phyloP scores from a whole-genome alignment of 2,113 vertebrate species.

The Periophthalmus modestus region DNA sequence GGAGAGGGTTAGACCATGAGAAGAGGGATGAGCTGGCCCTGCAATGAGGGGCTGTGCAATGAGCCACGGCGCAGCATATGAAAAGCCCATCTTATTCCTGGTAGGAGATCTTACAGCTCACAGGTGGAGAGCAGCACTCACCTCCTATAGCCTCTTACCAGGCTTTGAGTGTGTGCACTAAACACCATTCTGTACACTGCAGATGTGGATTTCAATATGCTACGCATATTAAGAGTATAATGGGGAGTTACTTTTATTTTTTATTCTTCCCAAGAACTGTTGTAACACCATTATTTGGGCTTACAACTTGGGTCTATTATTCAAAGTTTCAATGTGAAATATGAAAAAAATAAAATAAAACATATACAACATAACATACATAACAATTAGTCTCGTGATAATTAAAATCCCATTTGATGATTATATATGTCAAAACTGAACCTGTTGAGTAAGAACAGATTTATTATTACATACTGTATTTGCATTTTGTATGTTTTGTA shows the following conservation, averaged over 20 bases:
- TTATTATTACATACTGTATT: neutral
- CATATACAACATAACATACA: no score
- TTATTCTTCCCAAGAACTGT: neutral
- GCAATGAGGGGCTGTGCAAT: constrained; percentile 44
- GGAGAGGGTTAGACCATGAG: constrained; percentile 35
- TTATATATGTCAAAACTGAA: neutral
- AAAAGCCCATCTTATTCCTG: constrained; percentile 57
- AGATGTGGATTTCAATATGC: neutral
- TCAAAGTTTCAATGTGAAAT: no score
- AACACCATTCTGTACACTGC: neutral
- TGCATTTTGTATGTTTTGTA: neutral
- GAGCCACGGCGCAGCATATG: constrained; percentile 44
- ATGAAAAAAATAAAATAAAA: no score
- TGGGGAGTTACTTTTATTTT: neutral
- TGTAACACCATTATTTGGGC: neutral
- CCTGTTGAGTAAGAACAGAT: neutral
- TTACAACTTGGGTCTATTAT: no score
- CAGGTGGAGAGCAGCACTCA: constrained; percentile 43
- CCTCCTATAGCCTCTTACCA: constrained; percentile 11
- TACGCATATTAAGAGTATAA: neutral
- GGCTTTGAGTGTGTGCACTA: constrained; percentile 4
- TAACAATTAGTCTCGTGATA: no score
- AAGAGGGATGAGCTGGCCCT: constrained; percentile 35
- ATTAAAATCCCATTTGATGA: no score
- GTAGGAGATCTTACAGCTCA: constrained; percentile 40